Percentiles rank a stretch among this genome's conserved stretches.
These are phyloP conservation scores for Caenorhabditis wallacei DNA, from an alignment of 2,888 invertebrate species.

Conservation along the genomic window DNA sequence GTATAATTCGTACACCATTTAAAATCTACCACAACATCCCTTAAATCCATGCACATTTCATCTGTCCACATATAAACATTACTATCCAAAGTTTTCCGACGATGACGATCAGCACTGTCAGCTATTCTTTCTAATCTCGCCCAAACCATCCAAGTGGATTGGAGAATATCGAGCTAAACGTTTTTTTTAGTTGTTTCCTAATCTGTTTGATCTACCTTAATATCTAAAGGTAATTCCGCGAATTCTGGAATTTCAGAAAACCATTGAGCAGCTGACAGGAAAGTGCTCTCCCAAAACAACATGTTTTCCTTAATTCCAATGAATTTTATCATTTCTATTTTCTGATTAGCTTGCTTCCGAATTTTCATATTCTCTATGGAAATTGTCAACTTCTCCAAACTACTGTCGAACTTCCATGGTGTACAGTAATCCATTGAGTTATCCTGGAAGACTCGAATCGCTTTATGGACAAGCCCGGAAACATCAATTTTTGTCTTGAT, in stretches of 20 bases:
- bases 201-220: no score
- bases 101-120: constrained; percentile 3
- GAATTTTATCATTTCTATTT: not conserved
- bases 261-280: constrained; percentile 5
- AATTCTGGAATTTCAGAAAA: constrained; percentile 18
- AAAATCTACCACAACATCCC: constrained; percentile 21
- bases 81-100: not conserved
- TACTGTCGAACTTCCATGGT: not conserved
- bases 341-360: not conserved
- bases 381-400: constrained; percentile 1
- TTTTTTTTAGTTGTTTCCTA: not conserved
- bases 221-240: not conserved
- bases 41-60: constrained; percentile 8
- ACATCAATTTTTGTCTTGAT: constrained; percentile 31
- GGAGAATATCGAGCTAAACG: constrained; percentile 19
- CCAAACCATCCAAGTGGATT: constrained; percentile 29
- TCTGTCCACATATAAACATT: constrained; percentile 17
- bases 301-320: constrained; percentile 9
- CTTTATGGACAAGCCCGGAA: not conserved
- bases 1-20: constrained; percentile 31
- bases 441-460: not conserved
- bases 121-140: constrained; percentile 22
- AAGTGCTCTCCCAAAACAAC: constrained; percentile 8
- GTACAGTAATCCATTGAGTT: not conserved
- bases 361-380: not conserved